phyloP scores from a whole-genome alignment of 1,140 invertebrate species.

The Gerris buenoi region DNA sequence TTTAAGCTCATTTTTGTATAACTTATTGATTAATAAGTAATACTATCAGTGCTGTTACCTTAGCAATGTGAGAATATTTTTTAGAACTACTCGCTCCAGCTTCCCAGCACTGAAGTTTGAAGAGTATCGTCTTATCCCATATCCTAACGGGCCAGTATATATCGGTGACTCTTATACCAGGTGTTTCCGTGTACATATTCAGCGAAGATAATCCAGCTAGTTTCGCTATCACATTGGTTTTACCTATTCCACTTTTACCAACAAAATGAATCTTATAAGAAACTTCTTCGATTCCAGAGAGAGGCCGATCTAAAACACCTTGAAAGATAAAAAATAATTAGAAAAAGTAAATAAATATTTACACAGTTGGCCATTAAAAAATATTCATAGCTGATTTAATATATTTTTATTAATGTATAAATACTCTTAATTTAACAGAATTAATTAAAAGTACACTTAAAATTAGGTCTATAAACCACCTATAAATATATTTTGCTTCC shows the following conservation, averaged over 20 bases:
- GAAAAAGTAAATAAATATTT: neutral
- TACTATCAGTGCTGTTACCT: conserved; percentile 27
- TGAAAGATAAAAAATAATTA: conserved; percentile 5
- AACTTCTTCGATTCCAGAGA: conserved; percentile 36
- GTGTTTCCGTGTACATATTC: conserved; percentile 35
- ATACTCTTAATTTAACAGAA: too few relatives aligned
- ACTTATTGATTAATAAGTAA: neutral
- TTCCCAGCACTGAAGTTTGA: conserved; percentile 44
- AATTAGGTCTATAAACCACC: too few relatives aligned
- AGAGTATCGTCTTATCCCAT: conserved; percentile 38
- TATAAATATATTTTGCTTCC: too few relatives aligned
- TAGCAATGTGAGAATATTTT: conserved; percentile 42
- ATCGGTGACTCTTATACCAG: conserved; percentile 38
- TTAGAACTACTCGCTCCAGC: conserved; percentile 39
- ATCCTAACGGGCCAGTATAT: conserved; percentile 45
- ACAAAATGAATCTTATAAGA: conserved; percentile 41
- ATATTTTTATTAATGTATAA: neutral
- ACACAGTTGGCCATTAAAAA: conserved; percentile 1
- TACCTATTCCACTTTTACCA: conserved; percentile 40
- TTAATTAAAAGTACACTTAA: too few relatives aligned
- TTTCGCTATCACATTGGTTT: conserved; percentile 36
- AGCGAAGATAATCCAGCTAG: conserved; percentile 32
- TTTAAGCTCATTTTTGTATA: neutral
- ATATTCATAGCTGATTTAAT: neutral
- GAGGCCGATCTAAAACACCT: conserved; percentile 41